phyloP scores from a whole-genome alignment of 2,888 invertebrate species.

The Drosophila paranaensis region DNA sequence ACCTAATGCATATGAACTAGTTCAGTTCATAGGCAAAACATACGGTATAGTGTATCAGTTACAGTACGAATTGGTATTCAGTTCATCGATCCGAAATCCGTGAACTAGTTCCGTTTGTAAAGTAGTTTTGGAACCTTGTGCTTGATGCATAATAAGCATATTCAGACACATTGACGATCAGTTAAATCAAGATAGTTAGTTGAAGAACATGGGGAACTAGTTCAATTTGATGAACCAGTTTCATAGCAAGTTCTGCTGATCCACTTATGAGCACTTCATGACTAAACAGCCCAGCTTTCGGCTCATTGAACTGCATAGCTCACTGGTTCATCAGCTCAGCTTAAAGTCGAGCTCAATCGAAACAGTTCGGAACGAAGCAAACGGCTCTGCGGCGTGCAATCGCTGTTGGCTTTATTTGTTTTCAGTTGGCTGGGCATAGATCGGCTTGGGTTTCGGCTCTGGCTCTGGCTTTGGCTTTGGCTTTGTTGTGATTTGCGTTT shows the following conservation, averaged over 20 bases:
- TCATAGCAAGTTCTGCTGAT: not conserved
- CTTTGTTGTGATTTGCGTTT: constrained; percentile 35
- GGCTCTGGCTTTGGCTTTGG: not conserved
- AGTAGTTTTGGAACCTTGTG: not conserved
- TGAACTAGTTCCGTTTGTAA: not conserved
- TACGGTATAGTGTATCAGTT: not conserved
- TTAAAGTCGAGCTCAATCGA: not conserved
- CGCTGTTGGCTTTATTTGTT: constrained; percentile 21
- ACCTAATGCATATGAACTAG: too few species aligned
- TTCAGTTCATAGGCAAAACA: not conserved
- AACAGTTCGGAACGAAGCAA: too few species aligned
- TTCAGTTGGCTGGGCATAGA: constrained; percentile 28
- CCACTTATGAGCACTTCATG: not conserved
- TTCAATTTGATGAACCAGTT: not conserved
- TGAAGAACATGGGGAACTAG: not conserved
- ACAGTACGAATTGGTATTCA: not conserved
- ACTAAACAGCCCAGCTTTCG: not conserved
- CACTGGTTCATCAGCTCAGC: not conserved
- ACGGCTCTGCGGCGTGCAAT: not conserved
- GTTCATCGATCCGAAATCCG: not conserved
- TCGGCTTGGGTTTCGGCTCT: constrained; percentile 8
- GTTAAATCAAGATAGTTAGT: too few species aligned
- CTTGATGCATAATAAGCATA: not conserved
- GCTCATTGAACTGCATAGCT: not conserved
- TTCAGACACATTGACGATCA: too few species aligned